These are phyloP conservation scores for Lepus oiostolus DNA, from an alignment of 2,797 vertebrate genomes.

Conservation along the genomic window DNA sequence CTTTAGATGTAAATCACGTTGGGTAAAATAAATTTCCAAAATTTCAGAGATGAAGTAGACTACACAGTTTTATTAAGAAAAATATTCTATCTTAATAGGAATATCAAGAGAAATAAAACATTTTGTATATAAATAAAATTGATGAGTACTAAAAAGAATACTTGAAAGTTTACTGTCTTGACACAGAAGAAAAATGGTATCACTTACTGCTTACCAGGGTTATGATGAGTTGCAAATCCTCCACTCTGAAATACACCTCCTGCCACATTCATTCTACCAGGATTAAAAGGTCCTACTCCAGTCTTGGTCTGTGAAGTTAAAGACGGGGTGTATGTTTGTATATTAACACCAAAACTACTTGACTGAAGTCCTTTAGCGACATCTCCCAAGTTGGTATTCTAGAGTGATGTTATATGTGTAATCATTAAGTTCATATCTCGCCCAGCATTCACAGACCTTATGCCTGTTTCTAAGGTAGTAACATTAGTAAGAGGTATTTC, in stretches of 20 bases:
- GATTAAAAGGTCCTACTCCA: slow-evolving; percentile 95
- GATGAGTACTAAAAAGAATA: neutral
- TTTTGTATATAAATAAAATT: slow-evolving; percentile 45
- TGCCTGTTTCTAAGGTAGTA: slow-evolving; percentile 93
- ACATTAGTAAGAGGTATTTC: slow-evolving; percentile 96
- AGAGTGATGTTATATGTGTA: slow-evolving; percentile 95
- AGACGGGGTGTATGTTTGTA: slow-evolving; percentile 92
- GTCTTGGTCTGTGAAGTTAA: slow-evolving; percentile 91
- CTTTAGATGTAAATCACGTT: slow-evolving; percentile 1
- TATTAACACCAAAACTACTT: slow-evolving; percentile 91
- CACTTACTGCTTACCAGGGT: slow-evolving; percentile 91
- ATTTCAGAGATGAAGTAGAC: slow-evolving; percentile 25
- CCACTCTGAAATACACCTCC: slow-evolving; percentile 96
- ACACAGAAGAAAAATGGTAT: slow-evolving; percentile 26
- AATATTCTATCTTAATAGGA: slow-evolving; percentile 48
- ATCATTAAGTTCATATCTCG: slow-evolving; percentile 96
- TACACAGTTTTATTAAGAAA: slow-evolving; percentile 31
- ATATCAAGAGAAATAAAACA: slow-evolving; percentile 30
- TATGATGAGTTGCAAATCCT: slow-evolving; percentile 93
- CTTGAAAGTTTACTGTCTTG: neutral
- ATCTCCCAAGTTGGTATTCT: slow-evolving; percentile 91
- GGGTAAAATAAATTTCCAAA: neutral
- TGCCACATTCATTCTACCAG: slow-evolving; percentile 93
- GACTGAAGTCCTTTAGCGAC: slow-evolving; percentile 95
- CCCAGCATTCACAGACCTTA: slow-evolving; percentile 87